Conservation (phyloP, 2,888 invertebrate genomes). For the Cylindroiulus punctatus region DNA sequence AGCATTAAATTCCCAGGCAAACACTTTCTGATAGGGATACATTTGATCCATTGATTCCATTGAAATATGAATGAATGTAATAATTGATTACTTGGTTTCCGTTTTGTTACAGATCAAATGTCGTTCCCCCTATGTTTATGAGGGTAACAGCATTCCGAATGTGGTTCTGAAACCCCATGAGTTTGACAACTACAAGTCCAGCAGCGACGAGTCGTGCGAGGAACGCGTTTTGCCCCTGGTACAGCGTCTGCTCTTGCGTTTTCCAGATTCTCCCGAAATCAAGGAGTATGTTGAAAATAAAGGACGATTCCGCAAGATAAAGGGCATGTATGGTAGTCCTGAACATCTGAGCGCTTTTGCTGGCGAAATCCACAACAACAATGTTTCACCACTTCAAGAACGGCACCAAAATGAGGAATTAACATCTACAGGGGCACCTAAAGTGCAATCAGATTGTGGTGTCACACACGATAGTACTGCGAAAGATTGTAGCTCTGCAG, state of each 20-base stretch:
- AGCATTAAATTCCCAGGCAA: no score
- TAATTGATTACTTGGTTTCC: not conserved
- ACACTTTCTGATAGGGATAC: no score
- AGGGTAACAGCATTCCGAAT: not conserved
- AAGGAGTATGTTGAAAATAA: not conserved
- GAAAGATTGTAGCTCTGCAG: not conserved
- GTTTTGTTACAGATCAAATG: not conserved
- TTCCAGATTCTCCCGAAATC: conserved; percentile 32
- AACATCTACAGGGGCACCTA: not conserved
- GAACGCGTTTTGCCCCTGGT: not conserved
- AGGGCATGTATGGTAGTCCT: not conserved
- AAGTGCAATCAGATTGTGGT: not conserved
- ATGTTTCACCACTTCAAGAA: not conserved
- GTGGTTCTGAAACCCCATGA: not conserved
- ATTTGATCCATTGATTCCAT: no score
- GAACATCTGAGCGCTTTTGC: not conserved
- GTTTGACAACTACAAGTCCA: conserved; percentile 23
- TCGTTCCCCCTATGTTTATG: not conserved
- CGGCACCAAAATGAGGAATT: not conserved
- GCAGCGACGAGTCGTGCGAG: conserved; percentile 31
- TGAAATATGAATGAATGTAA: no score
- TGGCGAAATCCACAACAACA: not conserved
- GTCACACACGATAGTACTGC: no score
- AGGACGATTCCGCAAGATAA: not conserved
- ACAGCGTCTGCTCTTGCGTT: not conserved